phyloP scores from a whole-genome alignment of 2,888 invertebrate species.

The Selenia dentaria region DNA sequence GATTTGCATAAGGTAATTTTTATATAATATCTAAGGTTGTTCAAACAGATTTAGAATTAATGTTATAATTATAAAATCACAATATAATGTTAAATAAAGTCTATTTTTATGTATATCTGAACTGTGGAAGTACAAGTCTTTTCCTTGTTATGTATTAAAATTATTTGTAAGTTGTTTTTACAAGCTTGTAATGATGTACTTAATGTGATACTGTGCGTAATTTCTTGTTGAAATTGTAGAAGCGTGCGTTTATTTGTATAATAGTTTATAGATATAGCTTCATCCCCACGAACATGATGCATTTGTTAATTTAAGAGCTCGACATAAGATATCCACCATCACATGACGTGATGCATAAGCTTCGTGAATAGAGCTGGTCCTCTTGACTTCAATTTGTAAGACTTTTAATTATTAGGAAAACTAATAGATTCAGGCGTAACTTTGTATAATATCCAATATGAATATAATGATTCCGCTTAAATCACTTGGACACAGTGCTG shows the following conservation, averaged over 20 bases:
- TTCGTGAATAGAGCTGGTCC: background rate
- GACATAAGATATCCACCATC: too few relatives aligned
- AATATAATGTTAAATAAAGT: slow-evolving; percentile 10
- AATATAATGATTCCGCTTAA: too few relatives aligned
- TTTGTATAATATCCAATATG: too few relatives aligned
- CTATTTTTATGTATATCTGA: slow-evolving; percentile 15
- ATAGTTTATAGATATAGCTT: slow-evolving; percentile 3
- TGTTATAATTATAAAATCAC: slow-evolving; percentile 1
- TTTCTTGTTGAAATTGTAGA: slow-evolving; percentile 6
- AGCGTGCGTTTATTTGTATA: slow-evolving; percentile 10
- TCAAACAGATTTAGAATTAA: slow-evolving; percentile 3
- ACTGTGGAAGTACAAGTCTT: slow-evolving; percentile 3
- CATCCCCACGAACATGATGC: background rate
- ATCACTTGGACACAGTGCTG: too few relatives aligned
- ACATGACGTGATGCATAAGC: background rate
- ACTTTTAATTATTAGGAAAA: too few relatives aligned
- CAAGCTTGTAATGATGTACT: slow-evolving; percentile 12
- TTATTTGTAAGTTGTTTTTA: slow-evolving; percentile 7
- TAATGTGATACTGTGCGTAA: slow-evolving; percentile 14
- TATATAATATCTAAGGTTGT: slow-evolving; percentile 4
- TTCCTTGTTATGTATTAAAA: slow-evolving; percentile 6
- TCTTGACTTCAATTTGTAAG: background rate
- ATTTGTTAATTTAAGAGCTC: background rate
- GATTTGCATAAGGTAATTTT: background rate
- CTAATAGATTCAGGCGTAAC: too few relatives aligned